These are phyloP conservation scores for Catonia carolina DNA, from an alignment of 2,888 invertebrate genomes.

Conservation along the genomic window DNA sequence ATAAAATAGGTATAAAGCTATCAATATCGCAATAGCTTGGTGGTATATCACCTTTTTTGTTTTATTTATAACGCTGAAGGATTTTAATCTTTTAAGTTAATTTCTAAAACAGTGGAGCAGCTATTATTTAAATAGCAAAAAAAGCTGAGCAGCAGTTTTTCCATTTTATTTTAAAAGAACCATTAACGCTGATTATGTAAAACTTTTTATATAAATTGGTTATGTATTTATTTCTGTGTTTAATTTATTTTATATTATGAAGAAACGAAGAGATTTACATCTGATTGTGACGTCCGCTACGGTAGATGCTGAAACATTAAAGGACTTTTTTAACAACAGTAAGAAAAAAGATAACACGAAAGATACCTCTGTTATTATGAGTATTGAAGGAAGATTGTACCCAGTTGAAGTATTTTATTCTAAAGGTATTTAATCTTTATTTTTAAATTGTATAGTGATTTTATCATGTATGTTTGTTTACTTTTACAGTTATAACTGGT, in stretches of 20 bases:
- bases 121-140: too few relatives aligned
- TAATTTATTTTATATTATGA: constrained; percentile 35
- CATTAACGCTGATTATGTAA: too few relatives aligned
- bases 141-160: too few relatives aligned
- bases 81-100: too few relatives aligned
- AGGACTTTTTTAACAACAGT: constrained; percentile 66
- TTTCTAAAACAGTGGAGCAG: too few relatives aligned
- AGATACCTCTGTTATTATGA: constrained; percentile 72
- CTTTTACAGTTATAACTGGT: not conserved
- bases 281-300: constrained; percentile 93
- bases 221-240: too few relatives aligned
- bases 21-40: too few relatives aligned
- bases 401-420: constrained; percentile 81
- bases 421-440: constrained; percentile 51
- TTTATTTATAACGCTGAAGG: too few relatives aligned
- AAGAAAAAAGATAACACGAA: constrained; percentile 43
- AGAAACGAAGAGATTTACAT: constrained; percentile 74
- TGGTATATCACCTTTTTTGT: too few relatives aligned
- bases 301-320: constrained; percentile 81
- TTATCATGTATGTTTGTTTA: not conserved
- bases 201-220: too few relatives aligned
- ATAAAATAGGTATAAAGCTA: too few relatives aligned
- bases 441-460: constrained; percentile 30
- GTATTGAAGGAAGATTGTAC: constrained; percentile 81
- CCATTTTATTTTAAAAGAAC: too few relatives aligned